A percentile compares a stretch with the other conserved stretches of the same genome.
Evolutionary conservation across 2,797 vertebrate species (phyloP).

Genomic region (Micropoecilia bifurca): DNA sequence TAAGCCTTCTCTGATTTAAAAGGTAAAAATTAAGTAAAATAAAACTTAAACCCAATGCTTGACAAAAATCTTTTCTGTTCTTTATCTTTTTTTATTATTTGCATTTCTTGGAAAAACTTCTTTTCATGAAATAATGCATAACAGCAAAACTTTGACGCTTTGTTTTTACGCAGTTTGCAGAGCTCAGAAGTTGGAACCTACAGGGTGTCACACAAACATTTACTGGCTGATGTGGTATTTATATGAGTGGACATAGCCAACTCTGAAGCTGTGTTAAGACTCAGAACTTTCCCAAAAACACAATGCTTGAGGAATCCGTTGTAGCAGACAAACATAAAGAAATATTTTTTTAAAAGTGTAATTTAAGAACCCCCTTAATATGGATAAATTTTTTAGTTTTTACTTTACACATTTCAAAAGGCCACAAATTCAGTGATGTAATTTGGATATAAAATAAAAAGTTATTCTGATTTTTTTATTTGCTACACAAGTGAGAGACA

Average conservation of each 20-base stretch:
- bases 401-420: neutral
- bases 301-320: neutral
- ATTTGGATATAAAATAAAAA: neutral
- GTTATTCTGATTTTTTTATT: neutral
- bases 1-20: conserved; percentile 26
- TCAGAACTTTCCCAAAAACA: neutral
- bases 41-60: neutral
- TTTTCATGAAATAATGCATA: neutral
- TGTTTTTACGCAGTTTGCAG: neutral
- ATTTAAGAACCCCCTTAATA: neutral
- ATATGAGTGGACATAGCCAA: neutral
- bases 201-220: neutral
- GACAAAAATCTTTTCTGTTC: neutral
- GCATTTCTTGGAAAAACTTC: neutral
- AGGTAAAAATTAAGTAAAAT: neutral
- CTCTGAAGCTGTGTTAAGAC: neutral
- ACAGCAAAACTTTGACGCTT: neutral
- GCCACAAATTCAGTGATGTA: neutral
- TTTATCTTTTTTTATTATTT: neutral
- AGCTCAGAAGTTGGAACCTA: neutral
- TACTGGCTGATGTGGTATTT: neutral
- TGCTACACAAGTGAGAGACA: neutral
- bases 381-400: neutral
- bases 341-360: neutral
- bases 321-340: neutral